Evolutionary conservation across 2,888 invertebrate species (phyloP).

Genomic region (Megaustenia siamemsis): DNA sequence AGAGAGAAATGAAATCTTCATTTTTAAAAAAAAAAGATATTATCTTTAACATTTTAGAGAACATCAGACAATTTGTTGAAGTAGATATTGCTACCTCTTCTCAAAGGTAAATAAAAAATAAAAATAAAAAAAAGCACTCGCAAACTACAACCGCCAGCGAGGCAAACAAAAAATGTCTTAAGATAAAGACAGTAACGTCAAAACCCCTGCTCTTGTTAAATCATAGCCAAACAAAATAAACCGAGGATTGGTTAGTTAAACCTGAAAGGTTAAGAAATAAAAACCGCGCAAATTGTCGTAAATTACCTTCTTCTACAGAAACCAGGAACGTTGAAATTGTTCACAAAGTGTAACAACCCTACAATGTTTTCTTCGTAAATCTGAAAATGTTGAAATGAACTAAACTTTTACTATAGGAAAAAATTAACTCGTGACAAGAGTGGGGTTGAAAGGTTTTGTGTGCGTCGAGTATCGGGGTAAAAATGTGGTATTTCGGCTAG

Average conservation of each 20-base stretch:
- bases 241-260: neutral
- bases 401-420: neutral
- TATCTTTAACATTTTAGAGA: neutral
- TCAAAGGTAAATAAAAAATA: neutral
- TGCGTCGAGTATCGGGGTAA: neutral
- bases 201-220: neutral
- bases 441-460: neutral
- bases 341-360: neutral
- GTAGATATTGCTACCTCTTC: neutral
- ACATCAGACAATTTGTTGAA: neutral
- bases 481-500: neutral
- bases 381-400: neutral
- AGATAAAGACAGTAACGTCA: neutral
- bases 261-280: neutral
- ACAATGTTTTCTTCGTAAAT: no score
- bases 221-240: constrained; percentile 14
- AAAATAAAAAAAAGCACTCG: neutral
- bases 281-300: neutral
- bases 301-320: neutral
- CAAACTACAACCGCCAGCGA: no score
- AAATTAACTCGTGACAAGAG: neutral
- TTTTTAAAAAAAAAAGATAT: neutral
- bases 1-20: no score
- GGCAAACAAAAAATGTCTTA: neutral
- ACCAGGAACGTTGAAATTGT: constrained; percentile 5